phyloP scores from a whole-genome alignment of 2,797 vertebrate species.

The Alexandromys oeconomus region DNA sequence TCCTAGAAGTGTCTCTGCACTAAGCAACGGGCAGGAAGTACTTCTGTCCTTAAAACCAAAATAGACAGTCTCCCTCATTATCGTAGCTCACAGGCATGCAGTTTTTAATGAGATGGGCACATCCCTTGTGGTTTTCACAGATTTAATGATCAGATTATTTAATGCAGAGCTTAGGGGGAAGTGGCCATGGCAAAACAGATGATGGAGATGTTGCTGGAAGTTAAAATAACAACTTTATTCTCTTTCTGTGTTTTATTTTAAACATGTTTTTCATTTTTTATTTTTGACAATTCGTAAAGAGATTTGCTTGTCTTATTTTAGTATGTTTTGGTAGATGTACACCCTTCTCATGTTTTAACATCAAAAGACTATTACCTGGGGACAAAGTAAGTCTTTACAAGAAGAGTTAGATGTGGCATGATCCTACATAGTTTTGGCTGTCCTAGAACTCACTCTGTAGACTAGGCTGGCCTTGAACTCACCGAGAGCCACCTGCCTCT shows the following conservation, averaged over 20 bases:
- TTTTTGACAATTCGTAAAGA: slow-evolving; percentile 10
- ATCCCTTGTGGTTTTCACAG: slow-evolving; percentile 70
- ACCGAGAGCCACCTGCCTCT: background rate
- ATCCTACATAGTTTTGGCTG: background rate
- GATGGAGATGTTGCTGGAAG: slow-evolving; percentile 48
- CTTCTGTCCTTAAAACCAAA: slow-evolving; percentile 66
- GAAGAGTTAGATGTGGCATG: background rate
- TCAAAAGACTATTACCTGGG: background rate
- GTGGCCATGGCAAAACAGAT: background rate
- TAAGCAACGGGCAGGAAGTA: slow-evolving; percentile 66
- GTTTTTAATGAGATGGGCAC: slow-evolving; percentile 70
- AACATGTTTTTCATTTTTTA: background rate
- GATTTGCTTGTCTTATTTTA: slow-evolving; percentile 33
- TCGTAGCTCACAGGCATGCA: slow-evolving; percentile 37
- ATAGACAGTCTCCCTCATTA: slow-evolving; percentile 74
- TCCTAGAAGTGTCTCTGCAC: slow-evolving; percentile 15
- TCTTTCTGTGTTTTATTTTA: background rate
- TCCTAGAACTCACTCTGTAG: background rate
- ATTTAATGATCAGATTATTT: slow-evolving; percentile 69
- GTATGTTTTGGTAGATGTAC: background rate
- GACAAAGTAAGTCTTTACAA: background rate
- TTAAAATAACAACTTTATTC: background rate
- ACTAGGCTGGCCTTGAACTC: background rate
- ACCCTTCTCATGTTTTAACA: slow-evolving; percentile 34
- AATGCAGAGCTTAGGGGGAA: slow-evolving; percentile 38